phyloP scores from a whole-genome alignment of 2,797 vertebrate species.

The Gouania willdenowi region DNA sequence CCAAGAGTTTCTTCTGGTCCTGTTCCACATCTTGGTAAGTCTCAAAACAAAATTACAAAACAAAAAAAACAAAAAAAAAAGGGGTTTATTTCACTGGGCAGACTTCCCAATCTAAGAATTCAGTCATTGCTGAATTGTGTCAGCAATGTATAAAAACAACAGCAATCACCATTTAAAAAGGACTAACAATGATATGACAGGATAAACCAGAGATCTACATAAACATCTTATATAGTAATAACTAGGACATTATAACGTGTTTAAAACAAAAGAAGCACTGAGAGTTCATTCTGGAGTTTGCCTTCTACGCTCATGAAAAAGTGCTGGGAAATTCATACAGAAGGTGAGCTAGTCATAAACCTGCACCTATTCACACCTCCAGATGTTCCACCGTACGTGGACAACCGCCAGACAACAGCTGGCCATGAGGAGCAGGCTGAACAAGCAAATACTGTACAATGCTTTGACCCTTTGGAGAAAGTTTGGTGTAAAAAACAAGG shows the following conservation, averaged over 20 bases:
- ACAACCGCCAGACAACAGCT: conserved; percentile 18
- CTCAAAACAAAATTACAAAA: conserved; percentile 69
- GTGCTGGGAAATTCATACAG: conserved; percentile 43
- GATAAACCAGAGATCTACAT: conserved; percentile 75
- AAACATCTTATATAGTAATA: conserved; percentile 14
- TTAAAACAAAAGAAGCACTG: conserved; percentile 61
- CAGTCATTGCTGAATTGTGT: conserved; percentile 69
- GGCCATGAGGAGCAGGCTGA: conserved; percentile 25
- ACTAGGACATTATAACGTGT: conserved; percentile 49
- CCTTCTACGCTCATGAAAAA: conserved; percentile 54
- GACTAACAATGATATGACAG: conserved; percentile 65
- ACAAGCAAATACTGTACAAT: conserved; percentile 46
- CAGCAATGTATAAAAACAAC: conserved; percentile 51
- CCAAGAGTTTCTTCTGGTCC: conserved; percentile 89
- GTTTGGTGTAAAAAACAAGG: conserved; percentile 59
- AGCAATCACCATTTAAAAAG: conserved; percentile 53
- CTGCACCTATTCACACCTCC: conserved; percentile 31
- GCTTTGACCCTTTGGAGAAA: conserved; percentile 22
- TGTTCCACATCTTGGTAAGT: conserved; percentile 78
- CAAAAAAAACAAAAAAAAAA: conserved; percentile 50
- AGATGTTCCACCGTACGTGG: conserved; percentile 43
- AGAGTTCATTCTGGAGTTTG: conserved; percentile 56
- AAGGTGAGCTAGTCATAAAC: conserved; percentile 18
- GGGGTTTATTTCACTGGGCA: conserved; percentile 70
- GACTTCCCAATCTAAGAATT: conserved; percentile 77